Evolutionary conservation across 2,888 invertebrate species (phyloP), one percentile per base, ranked within the genome.

Genomic region (Cecidostiba fungosa): DNA sequence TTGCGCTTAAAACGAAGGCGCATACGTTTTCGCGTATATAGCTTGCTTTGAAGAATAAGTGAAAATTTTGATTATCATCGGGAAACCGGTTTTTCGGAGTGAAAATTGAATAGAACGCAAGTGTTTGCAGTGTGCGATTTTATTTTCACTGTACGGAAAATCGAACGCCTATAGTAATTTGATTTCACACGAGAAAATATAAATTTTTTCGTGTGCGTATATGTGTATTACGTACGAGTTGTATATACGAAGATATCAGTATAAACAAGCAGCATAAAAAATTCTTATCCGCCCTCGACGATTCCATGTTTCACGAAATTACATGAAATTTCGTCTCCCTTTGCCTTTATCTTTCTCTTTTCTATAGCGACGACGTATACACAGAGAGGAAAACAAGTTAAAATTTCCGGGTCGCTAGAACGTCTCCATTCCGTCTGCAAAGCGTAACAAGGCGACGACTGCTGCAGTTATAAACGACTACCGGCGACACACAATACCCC

Each of bases 381-480:
- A 6, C 50, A n/a, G 23, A 23, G 54, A n/a, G 54, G 8, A 5
- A 29, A 66, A 29, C 66, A 66, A 66, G 29, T 66, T 66, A 66
- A 66, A 66, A 66, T 66, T 66, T 66, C 66, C 29, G 26, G 23
- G 66, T 66, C 29, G 66, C 26, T 66, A 29, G 66, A 66, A 66
- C 12, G 29, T 66, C 66, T 66, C 66, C 14, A 10, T 14, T 26
- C 1, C 66, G 66, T 66, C 59, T 59, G 59, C 59, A 16, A 3
- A 54, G n/a, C 54, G 54, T n/a, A 26, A 66, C 66, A 29, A 29
- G 66, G 66, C 66, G 54, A 36, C 29, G 72, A 81, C 77, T 80
- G 26, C 23, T 32, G 29, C 66, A 66, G 66, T 66, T 66, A 66
- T 29, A 26, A 66, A 66, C 66, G 66, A 66, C 66, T 66, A 66